phyloP scores from a whole-genome alignment of 2,888 invertebrate species.

The Troilus luridus region DNA sequence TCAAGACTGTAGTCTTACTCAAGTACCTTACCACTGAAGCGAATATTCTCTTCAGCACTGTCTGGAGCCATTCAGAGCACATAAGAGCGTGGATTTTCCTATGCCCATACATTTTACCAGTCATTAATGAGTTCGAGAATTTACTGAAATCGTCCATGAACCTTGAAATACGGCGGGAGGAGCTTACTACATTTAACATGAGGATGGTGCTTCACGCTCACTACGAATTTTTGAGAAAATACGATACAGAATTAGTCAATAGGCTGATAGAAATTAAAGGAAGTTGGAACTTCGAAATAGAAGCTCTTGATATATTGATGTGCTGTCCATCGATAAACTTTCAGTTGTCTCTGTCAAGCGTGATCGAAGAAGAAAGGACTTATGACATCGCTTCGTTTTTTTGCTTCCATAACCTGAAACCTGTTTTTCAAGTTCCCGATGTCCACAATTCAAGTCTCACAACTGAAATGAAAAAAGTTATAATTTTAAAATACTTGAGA shows the following conservation, averaged over 20 bases:
- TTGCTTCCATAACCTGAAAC: conserved; percentile 53
- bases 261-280: conserved; percentile 1
- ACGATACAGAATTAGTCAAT: conserved; percentile 25
- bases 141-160: background rate
- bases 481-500: conserved; percentile 44
- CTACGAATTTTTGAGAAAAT: conserved; percentile 45
- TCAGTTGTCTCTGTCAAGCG: conserved; percentile 27
- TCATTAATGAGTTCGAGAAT: conserved; percentile 50
- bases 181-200: conserved; percentile 44
- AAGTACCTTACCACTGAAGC: conserved; percentile 53
- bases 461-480: background rate
- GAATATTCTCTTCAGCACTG: conserved; percentile 23
- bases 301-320: conserved; percentile 50
- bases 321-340: conserved; percentile 54
- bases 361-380: background rate
- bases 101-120: conserved; percentile 44
- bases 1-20: conserved; percentile 32
- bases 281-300: conserved; percentile 42
- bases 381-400: conserved; percentile 49
- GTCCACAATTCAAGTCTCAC: conserved; percentile 52
- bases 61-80: conserved; percentile 23
- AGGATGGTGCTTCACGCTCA: conserved; percentile 38
- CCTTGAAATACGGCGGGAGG: conserved; percentile 7
- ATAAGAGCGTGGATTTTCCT: conserved; percentile 27
- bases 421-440: conserved; percentile 55